phyloP scores from a whole-genome alignment of 1,140 invertebrate species.

The Anthonomus grandis region DNA sequence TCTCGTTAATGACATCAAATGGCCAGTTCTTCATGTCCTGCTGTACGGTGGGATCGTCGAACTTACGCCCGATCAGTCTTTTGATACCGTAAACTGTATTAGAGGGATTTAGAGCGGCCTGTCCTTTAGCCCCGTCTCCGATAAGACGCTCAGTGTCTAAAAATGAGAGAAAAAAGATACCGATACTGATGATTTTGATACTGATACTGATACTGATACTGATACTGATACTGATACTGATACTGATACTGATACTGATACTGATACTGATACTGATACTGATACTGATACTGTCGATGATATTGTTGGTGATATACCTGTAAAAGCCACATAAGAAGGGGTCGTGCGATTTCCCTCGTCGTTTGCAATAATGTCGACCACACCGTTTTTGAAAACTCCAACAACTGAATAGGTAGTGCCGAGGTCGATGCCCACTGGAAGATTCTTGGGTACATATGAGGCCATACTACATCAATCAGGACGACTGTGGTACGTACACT shows the following conservation, averaged over 20 bases:
- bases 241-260: too few species aligned
- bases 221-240: too few species aligned
- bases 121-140: slow-evolving; percentile 79
- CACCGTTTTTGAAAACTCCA: slow-evolving; percentile 76
- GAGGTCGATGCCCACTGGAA: slow-evolving; percentile 67
- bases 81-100: slow-evolving; percentile 68
- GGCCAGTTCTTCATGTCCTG: slow-evolving; percentile 64
- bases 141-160: slow-evolving; percentile 78
- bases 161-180: neutral
- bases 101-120: slow-evolving; percentile 69
- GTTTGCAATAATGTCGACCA: slow-evolving; percentile 90
- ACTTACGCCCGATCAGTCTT: slow-evolving; percentile 51
- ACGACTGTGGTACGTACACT: neutral
- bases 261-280: too few species aligned
- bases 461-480: slow-evolving; percentile 10
- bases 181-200: too few species aligned
- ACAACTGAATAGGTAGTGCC: slow-evolving; percentile 81
- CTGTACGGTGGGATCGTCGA: slow-evolving; percentile 65
- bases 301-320: slow-evolving; percentile 34
- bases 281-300: too few species aligned
- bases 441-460: slow-evolving; percentile 6
- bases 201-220: too few species aligned
- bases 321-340: slow-evolving; percentile 88
- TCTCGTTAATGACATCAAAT: slow-evolving; percentile 60
- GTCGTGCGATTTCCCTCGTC: slow-evolving; percentile 90